These are phyloP conservation scores for Thaumatotibia leucotreta DNA, from an alignment of 1,140 invertebrate species.

Conservation along the genomic window DNA sequence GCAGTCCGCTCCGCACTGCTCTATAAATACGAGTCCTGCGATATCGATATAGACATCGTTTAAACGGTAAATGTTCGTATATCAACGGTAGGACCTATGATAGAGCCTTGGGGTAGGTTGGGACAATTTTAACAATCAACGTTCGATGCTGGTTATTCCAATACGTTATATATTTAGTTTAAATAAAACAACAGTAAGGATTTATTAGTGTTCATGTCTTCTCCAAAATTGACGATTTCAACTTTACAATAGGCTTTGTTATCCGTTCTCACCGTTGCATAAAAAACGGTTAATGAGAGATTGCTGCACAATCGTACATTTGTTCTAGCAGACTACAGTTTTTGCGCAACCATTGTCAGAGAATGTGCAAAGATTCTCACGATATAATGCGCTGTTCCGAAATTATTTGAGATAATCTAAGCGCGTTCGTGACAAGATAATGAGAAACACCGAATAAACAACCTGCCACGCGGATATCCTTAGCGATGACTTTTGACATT, in stretches of 20 bases:
- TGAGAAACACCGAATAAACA: constrained; percentile 5
- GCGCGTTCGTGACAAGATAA: background rate
- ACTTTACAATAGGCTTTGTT: constrained; percentile 30
- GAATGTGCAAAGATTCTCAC: constrained; percentile 32
- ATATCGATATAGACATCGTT: background rate
- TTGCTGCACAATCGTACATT: constrained; percentile 26
- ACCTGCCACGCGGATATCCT: constrained; percentile 43
- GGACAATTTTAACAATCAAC: too few species aligned
- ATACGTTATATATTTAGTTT: too few species aligned
- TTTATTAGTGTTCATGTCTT: background rate
- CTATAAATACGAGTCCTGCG: background rate
- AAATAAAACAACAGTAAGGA: too few species aligned
- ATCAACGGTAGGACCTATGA: background rate
- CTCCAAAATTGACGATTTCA: constrained; percentile 14
- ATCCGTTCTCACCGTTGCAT: constrained; percentile 26
- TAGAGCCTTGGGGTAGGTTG: too few species aligned
- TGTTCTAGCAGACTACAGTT: constrained; percentile 22
- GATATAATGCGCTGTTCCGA: constrained; percentile 21
- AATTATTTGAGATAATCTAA: constrained; percentile 21
- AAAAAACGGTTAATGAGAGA: constrained; percentile 29
- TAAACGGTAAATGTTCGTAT: background rate
- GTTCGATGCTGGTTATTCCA: too few species aligned
- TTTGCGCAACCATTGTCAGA: constrained; percentile 39
- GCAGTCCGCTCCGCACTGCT: constrained; percentile 1
- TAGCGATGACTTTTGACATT: constrained; percentile 51